Evolutionary conservation across 2,113 vertebrate genomes (phyloP), one percentile per base, ranked within the genome.

Genomic region (Vicugna pacos): DNA sequence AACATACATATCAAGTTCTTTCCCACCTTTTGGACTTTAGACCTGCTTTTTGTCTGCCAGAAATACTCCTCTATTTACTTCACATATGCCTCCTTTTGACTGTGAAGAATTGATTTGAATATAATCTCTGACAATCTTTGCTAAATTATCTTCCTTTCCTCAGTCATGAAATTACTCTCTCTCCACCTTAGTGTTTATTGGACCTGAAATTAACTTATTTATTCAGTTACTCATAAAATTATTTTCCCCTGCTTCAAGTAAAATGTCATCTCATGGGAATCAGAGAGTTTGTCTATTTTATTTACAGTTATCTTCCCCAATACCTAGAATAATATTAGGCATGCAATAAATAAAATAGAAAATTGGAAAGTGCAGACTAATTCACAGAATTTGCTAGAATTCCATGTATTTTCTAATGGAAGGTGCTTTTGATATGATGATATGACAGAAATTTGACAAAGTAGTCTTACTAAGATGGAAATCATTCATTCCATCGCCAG

Each of bases 401-500:
- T 30, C 4, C 6, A 46, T 3, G 1, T 82, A 42, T 72, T 62
- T 3, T 54, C 8, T 69, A 42, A 1, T 30, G 1, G 28, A 30
- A 52, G 6, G 3, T 64, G 0, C 10, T 69, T 95, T 62, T 62
- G 8, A n/a, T 80, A 17, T 52, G 26, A 42, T 48, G 3, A 15
- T 67, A 26, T 8, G 6, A 8, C 28, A 50, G 1, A 60, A 2
- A 54, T n/a, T 46, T 38, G 12, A 4, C 54, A 72, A 8, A 24
- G 9, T 35, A 24, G 6, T 60, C 6, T 86, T 42, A 28, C 14
- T 76, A 48, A 91, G 54, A 38, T 60, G 1, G 70, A 67, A 75
- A 46, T 88, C 0, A 35, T 48, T 10, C 3, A n/a, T 46, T 9
- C 6, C 0, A 28, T 80, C 1, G 60, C 3, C 35, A 60, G 14